These are phyloP conservation scores for Heliconius melpomene DNA, from an alignment of 1,140 invertebrate species.

Conservation along the genomic window DNA sequence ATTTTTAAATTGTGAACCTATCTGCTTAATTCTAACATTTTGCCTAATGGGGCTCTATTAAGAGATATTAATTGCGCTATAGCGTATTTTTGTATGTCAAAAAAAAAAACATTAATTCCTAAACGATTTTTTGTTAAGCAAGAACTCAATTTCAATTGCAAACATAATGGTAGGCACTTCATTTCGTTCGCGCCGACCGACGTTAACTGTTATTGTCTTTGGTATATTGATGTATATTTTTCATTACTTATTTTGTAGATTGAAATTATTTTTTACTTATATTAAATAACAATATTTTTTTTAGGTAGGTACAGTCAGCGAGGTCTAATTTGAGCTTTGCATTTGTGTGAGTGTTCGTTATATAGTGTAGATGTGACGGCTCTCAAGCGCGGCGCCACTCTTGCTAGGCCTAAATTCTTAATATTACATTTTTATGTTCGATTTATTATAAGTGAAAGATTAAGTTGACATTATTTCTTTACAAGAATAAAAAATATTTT, in stretches of 20 bases:
- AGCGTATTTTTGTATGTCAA: neutral
- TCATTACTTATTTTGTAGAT: conserved; percentile 6
- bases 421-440: no score
- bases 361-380: no score
- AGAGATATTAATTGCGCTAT: neutral
- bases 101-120: conserved; percentile 6
- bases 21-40: neutral
- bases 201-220: conserved; percentile 11
- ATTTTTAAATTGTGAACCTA: neutral
- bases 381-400: no score
- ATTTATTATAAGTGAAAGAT: no score
- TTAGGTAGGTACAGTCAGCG: no score
- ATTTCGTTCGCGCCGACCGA: neutral
- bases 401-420: no score
- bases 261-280: neutral
- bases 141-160: conserved; percentile 29
- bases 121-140: conserved; percentile 26
- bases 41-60: neutral
- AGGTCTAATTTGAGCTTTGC: no score
- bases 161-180: conserved; percentile 16
- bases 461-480: no score
- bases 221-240: conserved; percentile 5
- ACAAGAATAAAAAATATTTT: no score
- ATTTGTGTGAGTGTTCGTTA: no score
- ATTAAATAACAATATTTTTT: neutral